Evolutionary conservation across 92 coral and sea anemone species (phyloP).

Genomic region (Zoanthus solanderi): DNA sequence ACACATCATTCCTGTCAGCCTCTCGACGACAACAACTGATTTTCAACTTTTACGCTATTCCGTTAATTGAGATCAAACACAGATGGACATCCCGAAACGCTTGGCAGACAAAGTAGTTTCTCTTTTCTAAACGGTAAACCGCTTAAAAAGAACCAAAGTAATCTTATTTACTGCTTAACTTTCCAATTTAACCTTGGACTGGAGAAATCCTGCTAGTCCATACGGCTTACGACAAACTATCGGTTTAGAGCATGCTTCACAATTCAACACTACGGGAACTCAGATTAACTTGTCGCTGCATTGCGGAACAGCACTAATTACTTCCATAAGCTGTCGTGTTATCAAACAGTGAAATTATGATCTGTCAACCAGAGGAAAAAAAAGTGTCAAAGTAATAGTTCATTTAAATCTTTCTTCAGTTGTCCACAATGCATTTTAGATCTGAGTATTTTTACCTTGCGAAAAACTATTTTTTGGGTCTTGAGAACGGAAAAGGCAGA

Average conservation of each 20-base stretch:
- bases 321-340: constrained; percentile 4
- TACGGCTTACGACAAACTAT: not conserved
- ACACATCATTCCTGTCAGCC: not conserved
- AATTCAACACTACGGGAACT: constrained; percentile 10
- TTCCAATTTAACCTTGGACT: constrained; percentile 26
- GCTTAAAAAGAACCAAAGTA: not conserved
- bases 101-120: not conserved
- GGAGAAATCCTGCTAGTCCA: constrained; percentile 14
- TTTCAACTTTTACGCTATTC: not conserved
- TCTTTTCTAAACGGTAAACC: not conserved
- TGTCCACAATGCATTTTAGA: not conserved
- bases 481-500: not conserved
- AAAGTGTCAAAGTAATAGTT: not conserved
- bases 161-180: not conserved
- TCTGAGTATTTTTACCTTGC: not conserved
- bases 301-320: not conserved
- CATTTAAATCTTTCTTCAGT: not conserved
- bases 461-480: not conserved
- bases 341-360: not conserved
- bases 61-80: not conserved
- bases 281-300: not conserved
- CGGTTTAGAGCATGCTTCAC: constrained; percentile 10
- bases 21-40: not conserved
- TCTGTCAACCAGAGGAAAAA: not conserved
- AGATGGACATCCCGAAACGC: not conserved